Evolutionary conservation across 2,888 invertebrate genomes (phyloP).

Genomic region (Protula sp.): DNA sequence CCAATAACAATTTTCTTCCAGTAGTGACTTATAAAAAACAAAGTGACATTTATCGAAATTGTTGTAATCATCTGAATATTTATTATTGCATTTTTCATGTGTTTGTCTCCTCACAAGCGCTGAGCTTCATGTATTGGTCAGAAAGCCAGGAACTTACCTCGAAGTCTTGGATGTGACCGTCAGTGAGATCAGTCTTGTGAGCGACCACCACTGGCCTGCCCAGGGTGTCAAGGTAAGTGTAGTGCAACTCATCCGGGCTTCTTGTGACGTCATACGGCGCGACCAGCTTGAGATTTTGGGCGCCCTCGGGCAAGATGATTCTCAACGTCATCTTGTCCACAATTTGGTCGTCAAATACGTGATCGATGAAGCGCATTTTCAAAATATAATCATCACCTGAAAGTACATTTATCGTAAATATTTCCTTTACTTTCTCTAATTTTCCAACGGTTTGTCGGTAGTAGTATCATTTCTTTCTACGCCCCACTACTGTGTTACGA

Average conservation of each 20-base stretch:
- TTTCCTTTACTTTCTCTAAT: too few relatives aligned
- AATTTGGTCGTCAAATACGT: conserved; percentile 93
- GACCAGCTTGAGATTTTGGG: conserved; percentile 63
- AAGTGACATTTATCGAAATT: neutral
- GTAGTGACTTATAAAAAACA: too few relatives aligned
- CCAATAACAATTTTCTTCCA: neutral
- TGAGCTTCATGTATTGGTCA: too few relatives aligned
- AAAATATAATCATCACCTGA: conserved; percentile 68
- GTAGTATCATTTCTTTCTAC: too few relatives aligned
- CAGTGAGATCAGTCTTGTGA: conserved; percentile 78
- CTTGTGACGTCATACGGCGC: conserved; percentile 77
- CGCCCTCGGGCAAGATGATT: neutral
- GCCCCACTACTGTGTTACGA: too few relatives aligned
- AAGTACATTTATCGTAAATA: too few relatives aligned
- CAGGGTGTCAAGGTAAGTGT: conserved; percentile 89
- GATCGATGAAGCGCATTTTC: conserved; percentile 92
- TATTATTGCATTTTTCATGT: too few relatives aligned
- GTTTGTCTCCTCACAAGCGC: too few relatives aligned
- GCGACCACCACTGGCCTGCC: conserved; percentile 85
- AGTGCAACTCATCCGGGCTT: conserved; percentile 70
- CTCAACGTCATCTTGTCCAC: conserved; percentile 70
- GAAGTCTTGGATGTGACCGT: conserved; percentile 93
- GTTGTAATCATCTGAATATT: neutral
- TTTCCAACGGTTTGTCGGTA: too few relatives aligned
- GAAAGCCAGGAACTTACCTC: too few relatives aligned